These are phyloP conservation scores for Tapera naevia DNA, from an alignment of 2,797 vertebrate species.

Conservation along the genomic window DNA sequence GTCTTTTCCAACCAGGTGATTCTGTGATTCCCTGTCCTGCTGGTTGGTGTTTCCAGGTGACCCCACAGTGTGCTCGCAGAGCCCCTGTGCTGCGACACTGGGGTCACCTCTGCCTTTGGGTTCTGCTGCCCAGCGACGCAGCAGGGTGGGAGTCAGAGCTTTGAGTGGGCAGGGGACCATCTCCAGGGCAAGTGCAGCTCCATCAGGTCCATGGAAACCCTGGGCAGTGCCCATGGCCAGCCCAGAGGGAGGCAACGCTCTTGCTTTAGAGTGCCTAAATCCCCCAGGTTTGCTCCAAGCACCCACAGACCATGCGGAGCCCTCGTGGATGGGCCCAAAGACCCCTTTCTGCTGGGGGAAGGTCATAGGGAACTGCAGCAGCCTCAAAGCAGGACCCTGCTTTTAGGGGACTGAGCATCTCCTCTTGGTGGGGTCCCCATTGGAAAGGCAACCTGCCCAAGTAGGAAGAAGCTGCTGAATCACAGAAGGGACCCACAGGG, in stretches of 20 bases:
- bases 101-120: not conserved
- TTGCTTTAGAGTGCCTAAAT: not conserved
- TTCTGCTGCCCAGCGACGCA: accelerated
- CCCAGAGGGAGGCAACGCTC: not conserved
- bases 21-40: no score
- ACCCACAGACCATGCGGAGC: not conserved
- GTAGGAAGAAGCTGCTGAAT: not conserved
- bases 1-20: no score
- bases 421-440: not conserved
- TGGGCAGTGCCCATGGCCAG: accelerated
- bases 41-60: not conserved
- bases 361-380: not conserved
- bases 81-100: not conserved
- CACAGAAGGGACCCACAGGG: no score
- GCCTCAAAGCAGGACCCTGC: not conserved
- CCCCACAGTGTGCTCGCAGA: not conserved
- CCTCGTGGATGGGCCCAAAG: not conserved
- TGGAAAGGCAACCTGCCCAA: no score
- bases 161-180: not conserved
- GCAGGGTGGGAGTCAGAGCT: not conserved
- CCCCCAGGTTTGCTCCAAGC: not conserved
- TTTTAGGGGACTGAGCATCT: not conserved
- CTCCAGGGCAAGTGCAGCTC: not conserved
- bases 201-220: not conserved
- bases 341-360: not conserved